Evolutionary conservation across 1,140 invertebrate species (phyloP), one percentile per base, ranked within the genome.

Genomic region (Stegodyphus mimosarum): DNA sequence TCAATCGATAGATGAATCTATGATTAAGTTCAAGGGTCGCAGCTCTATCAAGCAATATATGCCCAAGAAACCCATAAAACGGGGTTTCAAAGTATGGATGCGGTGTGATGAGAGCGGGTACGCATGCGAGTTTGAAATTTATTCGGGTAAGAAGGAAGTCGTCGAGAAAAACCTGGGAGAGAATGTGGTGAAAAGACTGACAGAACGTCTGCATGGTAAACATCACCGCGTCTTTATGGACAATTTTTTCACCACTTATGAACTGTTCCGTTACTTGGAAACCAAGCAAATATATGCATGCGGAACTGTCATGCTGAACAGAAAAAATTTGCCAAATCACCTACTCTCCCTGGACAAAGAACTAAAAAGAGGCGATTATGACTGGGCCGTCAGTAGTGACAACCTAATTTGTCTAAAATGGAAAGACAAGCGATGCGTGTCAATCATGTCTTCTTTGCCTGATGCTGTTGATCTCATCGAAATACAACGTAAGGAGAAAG

Each of bases 51-150:
- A 66, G n/a, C 64, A 66, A 66, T 66, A 66, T 66, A 66, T 66
- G 64, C 64, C 64, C 6, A 66, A 66, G n/a, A 66, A 66, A 66
- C 64, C 64, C 64, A 66, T 66, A 11, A 66, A 66, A 66, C 64
- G 64, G 10, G 64, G 64, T 6, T 66, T n/a, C n/a, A 66, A 66
- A 66, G 64, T 66, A 17, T 66, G n/a, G 64, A 66, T 66, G 64
- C 7, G 64, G 17, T 66, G 64, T 17, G n/a, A 17, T 66, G 11
- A 17, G 7, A n/a, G 11, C n/a, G 64, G 64, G 7, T 66, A 10
- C n/a, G 64, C 64, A 17, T 66, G 7, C n/a, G 7, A 66, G 17
- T 66, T 66, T 66, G 64, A 66, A 17, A 66, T 66, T 11, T 11
- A 66, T 17, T n/a, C 64, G 7, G 64, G 64, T 66, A 17, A 66